Conservation (phyloP, 2,113 vertebrate species). For the Platichthys stellatus region DNA sequence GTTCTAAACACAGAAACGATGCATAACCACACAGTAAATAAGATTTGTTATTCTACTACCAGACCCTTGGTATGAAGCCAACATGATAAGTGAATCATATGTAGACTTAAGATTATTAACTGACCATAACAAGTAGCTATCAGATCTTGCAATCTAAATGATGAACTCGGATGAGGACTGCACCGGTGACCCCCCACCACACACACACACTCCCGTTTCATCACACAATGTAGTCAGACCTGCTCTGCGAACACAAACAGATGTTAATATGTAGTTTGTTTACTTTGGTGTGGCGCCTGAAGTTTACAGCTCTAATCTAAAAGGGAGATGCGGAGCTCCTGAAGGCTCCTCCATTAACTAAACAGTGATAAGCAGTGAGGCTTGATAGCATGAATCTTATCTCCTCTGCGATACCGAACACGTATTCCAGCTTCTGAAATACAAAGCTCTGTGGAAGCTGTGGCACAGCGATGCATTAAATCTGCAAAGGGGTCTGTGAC, state of each 20-base stretch:
- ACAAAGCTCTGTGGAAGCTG: neutral
- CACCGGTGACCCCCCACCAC: neutral
- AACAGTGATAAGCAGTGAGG: conserved; percentile 14
- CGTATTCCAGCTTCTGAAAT: conserved; percentile 10
- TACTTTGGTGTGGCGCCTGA: too few relatives aligned
- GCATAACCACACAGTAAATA: too few relatives aligned
- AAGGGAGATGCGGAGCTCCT: neutral
- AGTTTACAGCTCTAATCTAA: neutral
- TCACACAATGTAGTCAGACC: conserved; percentile 24
- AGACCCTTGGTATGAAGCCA: neutral
- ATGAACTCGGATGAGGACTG: too few relatives aligned
- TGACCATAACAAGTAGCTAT: neutral
- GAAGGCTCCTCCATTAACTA: neutral
- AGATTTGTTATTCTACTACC: too few relatives aligned
- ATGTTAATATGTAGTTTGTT: neutral
- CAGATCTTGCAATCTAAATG: too few relatives aligned
- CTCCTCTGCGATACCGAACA: conserved; percentile 4
- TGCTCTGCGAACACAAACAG: conserved; percentile 7
- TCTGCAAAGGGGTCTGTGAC: neutral
- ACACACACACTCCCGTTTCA: conserved; percentile 34
- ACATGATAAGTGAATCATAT: neutral
- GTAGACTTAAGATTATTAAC: neutral
- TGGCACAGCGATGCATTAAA: neutral
- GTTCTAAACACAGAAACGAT: too few relatives aligned
- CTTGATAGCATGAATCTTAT: conserved; percentile 15